Evolutionary conservation across 2,797 vertebrate genomes (phyloP), one percentile per base, ranked within the genome.

Genomic region (Falco peregrinus): DNA sequence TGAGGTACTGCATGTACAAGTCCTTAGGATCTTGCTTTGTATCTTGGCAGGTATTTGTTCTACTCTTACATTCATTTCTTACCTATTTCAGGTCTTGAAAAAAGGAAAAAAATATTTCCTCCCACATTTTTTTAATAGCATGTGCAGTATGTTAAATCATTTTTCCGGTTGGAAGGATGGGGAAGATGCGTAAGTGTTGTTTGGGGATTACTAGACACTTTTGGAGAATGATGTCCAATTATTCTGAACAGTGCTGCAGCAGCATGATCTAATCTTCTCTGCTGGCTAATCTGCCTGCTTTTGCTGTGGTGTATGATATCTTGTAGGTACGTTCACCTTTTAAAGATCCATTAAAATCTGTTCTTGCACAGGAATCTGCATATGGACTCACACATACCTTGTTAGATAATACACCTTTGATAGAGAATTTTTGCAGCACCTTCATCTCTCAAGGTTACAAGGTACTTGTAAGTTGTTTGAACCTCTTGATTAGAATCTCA

Each of bases 401-500:
- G 12, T 48, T 56, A 63, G 56, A 11, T 59, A 69, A 39, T 41
- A 24, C 24, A 56, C 9, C 35, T 77, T 73, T 18, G 7, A 15
- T 39, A 29, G 64, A 56, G 47, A 71, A 10, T 57, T 71, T 78
- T 81, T 84, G 29, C 35, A 64, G 41, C 8, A 28, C 69, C 63
- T 79, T 47, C 13, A 39, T 64, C 60, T 92, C 61, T 56, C 41
- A 65, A 64, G 24, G 35, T 94, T 53, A 73, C 31, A 50, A 89
- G 51, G 35, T 79, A 68, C 92, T 97, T 94, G 78, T 81, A 88
- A 89, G 51, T 84, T 89, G 13, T 77, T 89, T 90, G 82, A 94
- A 83, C 39, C 51, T 93, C 68, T 70, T 63, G 57, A 43, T 94
- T 84, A 86, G 84, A 97, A 96, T 97, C 97, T 95, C 83, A 95